These are phyloP conservation scores for Sebastes alutus DNA, from an alignment of 2,797 vertebrate species.

Conservation along the genomic window DNA sequence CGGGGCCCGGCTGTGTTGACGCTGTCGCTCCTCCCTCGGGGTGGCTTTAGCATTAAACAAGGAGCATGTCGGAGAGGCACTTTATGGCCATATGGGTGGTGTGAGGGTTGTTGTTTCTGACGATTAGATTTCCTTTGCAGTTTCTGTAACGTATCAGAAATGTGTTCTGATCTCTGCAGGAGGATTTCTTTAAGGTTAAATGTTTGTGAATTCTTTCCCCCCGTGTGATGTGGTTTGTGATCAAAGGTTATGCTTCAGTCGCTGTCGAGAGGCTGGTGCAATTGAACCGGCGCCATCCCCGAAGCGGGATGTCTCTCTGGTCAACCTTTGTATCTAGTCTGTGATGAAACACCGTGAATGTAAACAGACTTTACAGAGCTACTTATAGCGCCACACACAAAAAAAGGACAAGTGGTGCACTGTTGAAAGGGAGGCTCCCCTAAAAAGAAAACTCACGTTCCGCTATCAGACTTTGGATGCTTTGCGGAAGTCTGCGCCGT, in stretches of 20 bases:
- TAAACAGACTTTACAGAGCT: constrained; percentile 42
- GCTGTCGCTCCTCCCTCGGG: constrained; percentile 51
- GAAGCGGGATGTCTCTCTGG: constrained; percentile 49
- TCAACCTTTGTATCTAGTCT: constrained; percentile 54
- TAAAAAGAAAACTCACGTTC: background rate
- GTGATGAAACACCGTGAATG: constrained; percentile 61
- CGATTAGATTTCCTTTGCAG: background rate
- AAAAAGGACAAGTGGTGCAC: constrained; percentile 58
- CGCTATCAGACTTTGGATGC: constrained; percentile 41
- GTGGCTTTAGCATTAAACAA: constrained; percentile 34
- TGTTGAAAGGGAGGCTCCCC: constrained; percentile 38
- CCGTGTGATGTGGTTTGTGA: constrained; percentile 41
- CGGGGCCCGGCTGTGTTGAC: constrained; percentile 36
- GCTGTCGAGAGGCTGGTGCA: constrained; percentile 16
- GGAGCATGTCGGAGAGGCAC: constrained; percentile 5
- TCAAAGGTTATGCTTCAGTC: constrained; percentile 49
- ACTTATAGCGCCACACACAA: constrained; percentile 11
- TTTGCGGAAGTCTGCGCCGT: constrained; percentile 55
- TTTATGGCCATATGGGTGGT: background rate
- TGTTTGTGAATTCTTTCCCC: background rate
- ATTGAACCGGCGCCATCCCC: constrained; percentile 45
- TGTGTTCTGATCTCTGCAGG: background rate
- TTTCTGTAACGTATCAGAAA: background rate
- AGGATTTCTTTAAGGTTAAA: background rate
- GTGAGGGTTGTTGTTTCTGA: background rate